Conservation (phyloP, 2,113 vertebrate genomes). For the Calidris pygmaea region DNA sequence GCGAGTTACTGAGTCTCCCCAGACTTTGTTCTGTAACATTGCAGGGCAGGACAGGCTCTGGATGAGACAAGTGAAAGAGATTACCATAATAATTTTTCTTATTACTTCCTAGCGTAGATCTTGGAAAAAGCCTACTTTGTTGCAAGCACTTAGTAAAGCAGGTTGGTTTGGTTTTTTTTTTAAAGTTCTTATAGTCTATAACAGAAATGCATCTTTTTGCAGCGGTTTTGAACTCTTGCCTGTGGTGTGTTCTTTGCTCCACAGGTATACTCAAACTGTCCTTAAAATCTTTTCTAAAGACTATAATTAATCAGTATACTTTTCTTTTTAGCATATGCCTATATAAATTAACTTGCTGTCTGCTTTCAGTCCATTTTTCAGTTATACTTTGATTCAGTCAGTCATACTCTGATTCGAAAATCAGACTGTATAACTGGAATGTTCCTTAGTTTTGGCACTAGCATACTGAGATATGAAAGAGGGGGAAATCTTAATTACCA, state of each 20-base stretch:
- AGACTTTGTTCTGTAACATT: background rate
- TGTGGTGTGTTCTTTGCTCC: background rate
- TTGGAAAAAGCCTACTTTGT: background rate
- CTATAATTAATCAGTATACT: background rate
- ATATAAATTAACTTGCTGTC: background rate
- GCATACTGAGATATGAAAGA: background rate
- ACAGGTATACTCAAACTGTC: background rate
- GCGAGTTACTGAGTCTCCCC: background rate
- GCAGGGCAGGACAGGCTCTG: background rate
- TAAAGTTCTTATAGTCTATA: background rate
- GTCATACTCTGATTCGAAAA: background rate
- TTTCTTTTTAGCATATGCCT: background rate
- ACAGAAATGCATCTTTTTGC: background rate
- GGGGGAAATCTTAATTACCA: background rate
- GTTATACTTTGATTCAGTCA: background rate
- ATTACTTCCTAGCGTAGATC: background rate
- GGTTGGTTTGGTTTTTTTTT: background rate
- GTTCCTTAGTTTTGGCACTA: background rate
- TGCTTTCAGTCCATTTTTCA: background rate
- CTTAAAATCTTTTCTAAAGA: background rate
- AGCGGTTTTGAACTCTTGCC: background rate
- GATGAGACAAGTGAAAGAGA: background rate
- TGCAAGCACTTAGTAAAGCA: background rate
- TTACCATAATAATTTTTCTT: background rate
- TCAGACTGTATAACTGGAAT: background rate